Conservation (phyloP, 2,113 vertebrate species). For the Catharus minimus region DNA sequence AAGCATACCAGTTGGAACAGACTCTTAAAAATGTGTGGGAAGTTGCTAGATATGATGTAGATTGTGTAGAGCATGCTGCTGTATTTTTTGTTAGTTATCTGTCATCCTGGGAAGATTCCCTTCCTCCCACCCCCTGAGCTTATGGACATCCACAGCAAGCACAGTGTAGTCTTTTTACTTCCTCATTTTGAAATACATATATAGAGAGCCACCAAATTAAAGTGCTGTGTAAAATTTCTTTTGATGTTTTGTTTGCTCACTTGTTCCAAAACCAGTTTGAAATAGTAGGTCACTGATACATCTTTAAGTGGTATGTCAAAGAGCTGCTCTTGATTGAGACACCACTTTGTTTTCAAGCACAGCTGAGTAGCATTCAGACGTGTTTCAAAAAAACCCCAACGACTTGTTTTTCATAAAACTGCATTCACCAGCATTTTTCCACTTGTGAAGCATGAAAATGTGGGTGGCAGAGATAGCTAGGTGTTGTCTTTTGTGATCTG, state of each 20-base stretch:
- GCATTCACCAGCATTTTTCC: conserved; percentile 33
- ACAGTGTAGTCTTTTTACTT: not conserved
- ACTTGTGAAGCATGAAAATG: not conserved
- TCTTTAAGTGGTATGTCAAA: conserved; percentile 45
- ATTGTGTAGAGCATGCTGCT: not conserved
- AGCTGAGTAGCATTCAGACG: conserved; percentile 27
- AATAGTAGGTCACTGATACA: conserved; percentile 66
- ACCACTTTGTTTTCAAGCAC: conserved; percentile 31
- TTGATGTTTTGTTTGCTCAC: conserved; percentile 64
- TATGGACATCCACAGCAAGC: not conserved
- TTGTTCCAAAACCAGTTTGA: conserved; percentile 60
- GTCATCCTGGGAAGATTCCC: not conserved
- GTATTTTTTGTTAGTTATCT: not conserved
- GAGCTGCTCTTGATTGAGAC: conserved; percentile 51
- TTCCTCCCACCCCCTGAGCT: not conserved
- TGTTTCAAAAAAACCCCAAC: not conserved
- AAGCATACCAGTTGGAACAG: not conserved
- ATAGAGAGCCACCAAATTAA: conserved; percentile 31
- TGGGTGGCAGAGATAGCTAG: conserved; percentile 24
- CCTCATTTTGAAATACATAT: conserved; percentile 12
- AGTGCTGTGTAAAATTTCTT: conserved; percentile 36
- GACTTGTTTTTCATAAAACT: conserved; percentile 31
- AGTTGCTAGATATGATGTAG: not conserved
- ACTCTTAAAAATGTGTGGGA: not conserved
- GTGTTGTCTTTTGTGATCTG: conserved; percentile 23